Conservation (phyloP, 1,140 invertebrate genomes). For the Drosophila repleta region DNA sequence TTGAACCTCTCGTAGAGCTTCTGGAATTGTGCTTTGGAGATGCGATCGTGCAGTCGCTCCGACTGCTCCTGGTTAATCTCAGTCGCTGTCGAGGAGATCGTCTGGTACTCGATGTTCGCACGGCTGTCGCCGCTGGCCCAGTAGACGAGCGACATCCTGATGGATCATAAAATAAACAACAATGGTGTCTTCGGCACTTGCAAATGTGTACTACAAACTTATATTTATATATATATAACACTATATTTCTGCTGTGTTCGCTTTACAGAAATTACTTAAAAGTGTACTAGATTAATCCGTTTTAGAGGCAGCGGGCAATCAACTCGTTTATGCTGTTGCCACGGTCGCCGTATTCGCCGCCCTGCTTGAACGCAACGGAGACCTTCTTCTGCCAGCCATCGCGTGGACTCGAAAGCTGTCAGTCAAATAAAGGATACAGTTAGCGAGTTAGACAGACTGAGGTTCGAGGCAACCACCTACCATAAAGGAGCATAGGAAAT, state of each 20-base stretch:
- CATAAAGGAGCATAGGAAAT: conserved; percentile 70
- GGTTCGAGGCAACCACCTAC: conserved; percentile 25
- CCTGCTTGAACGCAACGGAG: conserved; percentile 71
- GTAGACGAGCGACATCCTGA: conserved; percentile 36
- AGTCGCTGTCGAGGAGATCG: conserved; percentile 56
- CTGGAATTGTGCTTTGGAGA: conserved; percentile 55
- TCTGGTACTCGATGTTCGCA: conserved; percentile 56
- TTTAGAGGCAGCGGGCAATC: conserved; percentile 74
- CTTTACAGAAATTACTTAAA: conserved; percentile 29
- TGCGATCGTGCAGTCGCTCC: conserved; percentile 67
- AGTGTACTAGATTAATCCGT: conserved; percentile 46
- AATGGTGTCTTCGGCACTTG: background rate
- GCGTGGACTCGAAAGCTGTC: conserved; percentile 73
- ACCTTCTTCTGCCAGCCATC: conserved; percentile 82
- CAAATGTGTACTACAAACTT: conserved; percentile 23
- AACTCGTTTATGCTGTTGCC: conserved; percentile 74
- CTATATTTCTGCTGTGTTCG: conserved; percentile 30
- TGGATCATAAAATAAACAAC: background rate
- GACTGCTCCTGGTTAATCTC: conserved; percentile 37
- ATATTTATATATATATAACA: conserved; percentile 18
- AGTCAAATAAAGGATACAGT: background rate
- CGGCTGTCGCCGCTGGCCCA: conserved; percentile 44
- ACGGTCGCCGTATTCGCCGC: conserved; percentile 81
- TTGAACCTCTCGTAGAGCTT: conserved; percentile 46
- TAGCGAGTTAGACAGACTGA: background rate